Evolutionary conservation across 2,113 vertebrate species (phyloP), one percentile per base, ranked within the genome.

Genomic region (Gracilinanus agilis): DNA sequence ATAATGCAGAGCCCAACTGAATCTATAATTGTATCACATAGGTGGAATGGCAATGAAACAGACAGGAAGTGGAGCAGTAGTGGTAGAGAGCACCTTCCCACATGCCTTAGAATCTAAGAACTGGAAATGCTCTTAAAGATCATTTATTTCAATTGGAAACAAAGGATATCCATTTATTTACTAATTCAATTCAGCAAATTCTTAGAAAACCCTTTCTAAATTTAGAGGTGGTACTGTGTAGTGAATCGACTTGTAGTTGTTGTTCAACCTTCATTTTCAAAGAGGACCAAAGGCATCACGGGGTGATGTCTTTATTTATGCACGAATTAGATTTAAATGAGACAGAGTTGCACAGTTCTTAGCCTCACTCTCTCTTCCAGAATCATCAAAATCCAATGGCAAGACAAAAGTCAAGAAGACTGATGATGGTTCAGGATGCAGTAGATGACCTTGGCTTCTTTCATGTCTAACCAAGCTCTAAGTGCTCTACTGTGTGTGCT

Each of bases 21-120:
- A 96, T 98, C 53, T 44, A 92, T 97, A 95, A 97, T 96, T 96
- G 93, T 96, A 53, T 96, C 94, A 97, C 96, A 97, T 27, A 0
- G 16, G 55, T 0, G 11, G 75, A 90, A 44, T 7, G 40, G 54
- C 44, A 93, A 25, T 11, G 44, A 90, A 93, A 95, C 5, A 83
- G 67, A 83, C 67, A 83, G 92, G 93, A 94, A 97, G 88, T 95
- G 92, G 83, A 53, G 89, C 9, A 8, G 2, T 94, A 90, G 40
- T 94, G 11, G 49, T 61, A 93, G 55, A 96, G 23, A 88, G 24
- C 54, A 3, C 67, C 55, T 34, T 88, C 49, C 53, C 40, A 56
- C 92, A 90, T 67, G 67, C 9, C 90, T 55, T 58, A 27, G 75
- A 89, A 21, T 91, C 58, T 40, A 83, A 83, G 34, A 21, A 6